phyloP scores from a whole-genome alignment of 2,797 vertebrate species.

The Malacoraja senta region DNA sequence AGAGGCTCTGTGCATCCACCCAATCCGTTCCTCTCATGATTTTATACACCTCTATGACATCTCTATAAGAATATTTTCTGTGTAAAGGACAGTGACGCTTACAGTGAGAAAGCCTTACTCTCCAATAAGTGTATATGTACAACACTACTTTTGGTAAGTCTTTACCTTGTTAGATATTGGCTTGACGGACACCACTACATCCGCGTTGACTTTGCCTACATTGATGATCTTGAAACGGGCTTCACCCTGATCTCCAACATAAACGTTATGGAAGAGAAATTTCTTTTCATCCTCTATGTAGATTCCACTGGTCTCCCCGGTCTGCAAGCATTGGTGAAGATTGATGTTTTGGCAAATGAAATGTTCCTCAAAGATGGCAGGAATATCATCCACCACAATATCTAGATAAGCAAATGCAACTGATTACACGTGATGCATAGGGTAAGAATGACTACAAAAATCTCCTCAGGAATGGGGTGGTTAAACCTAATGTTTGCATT shows the following conservation, averaged over 20 bases:
- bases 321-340: constrained; percentile 58
- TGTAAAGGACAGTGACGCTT: background rate
- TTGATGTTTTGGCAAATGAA: constrained; percentile 60
- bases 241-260: constrained; percentile 60
- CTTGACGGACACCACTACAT: constrained; percentile 59
- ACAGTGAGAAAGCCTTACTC: background rate
- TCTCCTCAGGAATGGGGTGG: background rate
- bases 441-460: too few relatives aligned
- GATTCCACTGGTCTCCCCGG: constrained; percentile 53
- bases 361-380: constrained; percentile 78
- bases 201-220: constrained; percentile 64
- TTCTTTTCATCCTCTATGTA: constrained; percentile 77
- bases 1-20: too few relatives aligned
- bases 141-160: constrained; percentile 39
- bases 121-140: too few relatives aligned
- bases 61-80: background rate
- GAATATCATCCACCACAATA: constrained; percentile 59
- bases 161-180: constrained; percentile 60
- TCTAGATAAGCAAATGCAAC: constrained; percentile 48
- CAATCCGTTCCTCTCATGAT: too few relatives aligned
- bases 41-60: too few relatives aligned
- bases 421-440: background rate
- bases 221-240: constrained; percentile 79
- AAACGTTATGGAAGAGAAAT: constrained; percentile 74
- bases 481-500: background rate